phyloP scores from a whole-genome alignment of 2,113 vertebrate species.

The Myotis davidii region DNA sequence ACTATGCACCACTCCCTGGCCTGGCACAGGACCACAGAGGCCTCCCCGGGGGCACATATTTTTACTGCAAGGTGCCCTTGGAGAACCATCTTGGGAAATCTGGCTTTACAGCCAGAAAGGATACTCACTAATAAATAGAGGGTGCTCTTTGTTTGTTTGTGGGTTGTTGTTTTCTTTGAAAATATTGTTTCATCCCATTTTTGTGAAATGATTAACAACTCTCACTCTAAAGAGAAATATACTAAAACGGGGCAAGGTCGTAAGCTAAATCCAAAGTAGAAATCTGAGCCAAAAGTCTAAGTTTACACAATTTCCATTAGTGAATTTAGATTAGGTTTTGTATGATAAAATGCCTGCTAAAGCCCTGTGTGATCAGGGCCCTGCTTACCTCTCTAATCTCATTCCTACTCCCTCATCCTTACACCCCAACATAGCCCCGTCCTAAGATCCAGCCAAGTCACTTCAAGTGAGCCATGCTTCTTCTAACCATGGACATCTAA shows the following conservation, averaged over 20 bases:
- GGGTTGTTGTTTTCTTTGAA: not conserved
- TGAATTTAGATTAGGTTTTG: not conserved
- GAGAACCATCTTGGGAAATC: constrained; percentile 13
- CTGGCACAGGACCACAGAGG: not conserved
- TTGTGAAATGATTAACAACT: constrained; percentile 8
- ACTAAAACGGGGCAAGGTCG: not conserved
- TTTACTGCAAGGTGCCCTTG: not conserved
- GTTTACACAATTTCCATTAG: not conserved
- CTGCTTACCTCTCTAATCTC: not conserved
- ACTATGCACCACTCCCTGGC: not conserved
- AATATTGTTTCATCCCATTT: not conserved
- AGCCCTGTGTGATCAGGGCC: not conserved
- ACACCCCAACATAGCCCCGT: not conserved
- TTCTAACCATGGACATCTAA: not conserved
- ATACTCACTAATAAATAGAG: constrained; percentile 20
- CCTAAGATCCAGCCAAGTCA: not conserved
- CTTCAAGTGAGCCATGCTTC: not conserved
- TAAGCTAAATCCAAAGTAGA: constrained; percentile 9
- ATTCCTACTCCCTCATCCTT: not conserved
- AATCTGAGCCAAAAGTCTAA: not conserved
- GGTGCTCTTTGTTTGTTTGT: not conserved
- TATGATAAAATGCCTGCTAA: not conserved
- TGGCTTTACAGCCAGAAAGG: not conserved
- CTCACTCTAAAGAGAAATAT: not conserved
- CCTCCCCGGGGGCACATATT: not conserved